phyloP scores from a whole-genome alignment of 2,113 vertebrate genomes.

The Phoenicopterus ruber region DNA sequence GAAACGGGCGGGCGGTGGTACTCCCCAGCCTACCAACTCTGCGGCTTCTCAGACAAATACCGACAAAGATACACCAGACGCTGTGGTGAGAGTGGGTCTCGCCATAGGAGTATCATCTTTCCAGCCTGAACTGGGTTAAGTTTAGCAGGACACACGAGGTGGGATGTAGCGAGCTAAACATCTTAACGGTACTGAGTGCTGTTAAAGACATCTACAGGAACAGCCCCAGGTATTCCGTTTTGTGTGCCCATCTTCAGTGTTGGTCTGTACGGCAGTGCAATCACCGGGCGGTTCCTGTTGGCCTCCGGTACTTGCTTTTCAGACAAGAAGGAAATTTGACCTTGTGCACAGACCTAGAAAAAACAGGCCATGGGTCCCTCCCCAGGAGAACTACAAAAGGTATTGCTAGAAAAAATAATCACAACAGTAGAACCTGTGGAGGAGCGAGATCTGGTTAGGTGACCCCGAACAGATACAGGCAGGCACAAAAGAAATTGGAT shows the following conservation, averaged over 20 bases:
- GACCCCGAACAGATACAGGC: background rate
- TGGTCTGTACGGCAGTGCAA: background rate
- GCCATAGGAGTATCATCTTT: background rate
- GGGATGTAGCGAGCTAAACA: background rate
- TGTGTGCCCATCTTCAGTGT: background rate
- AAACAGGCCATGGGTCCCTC: background rate
- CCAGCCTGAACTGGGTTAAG: background rate
- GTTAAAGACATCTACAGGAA: background rate
- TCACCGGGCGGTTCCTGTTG: background rate
- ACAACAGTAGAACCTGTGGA: background rate
- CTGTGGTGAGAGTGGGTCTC: background rate
- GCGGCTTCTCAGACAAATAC: background rate
- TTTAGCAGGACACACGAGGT: background rate
- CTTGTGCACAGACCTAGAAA: background rate
- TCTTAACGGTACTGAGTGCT: no score
- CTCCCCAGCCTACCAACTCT: background rate
- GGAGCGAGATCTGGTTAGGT: background rate
- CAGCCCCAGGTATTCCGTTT: background rate
- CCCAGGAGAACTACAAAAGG: background rate
- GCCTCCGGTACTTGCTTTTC: background rate
- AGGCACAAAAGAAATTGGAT: background rate
- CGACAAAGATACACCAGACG: background rate
- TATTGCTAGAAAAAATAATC: background rate
- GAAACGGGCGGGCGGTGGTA: background rate
- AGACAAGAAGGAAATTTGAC: background rate